Base-by-base conservation (phyloP, 2,113 vertebrate genomes). In the Tamias sibiricus region DNA sequence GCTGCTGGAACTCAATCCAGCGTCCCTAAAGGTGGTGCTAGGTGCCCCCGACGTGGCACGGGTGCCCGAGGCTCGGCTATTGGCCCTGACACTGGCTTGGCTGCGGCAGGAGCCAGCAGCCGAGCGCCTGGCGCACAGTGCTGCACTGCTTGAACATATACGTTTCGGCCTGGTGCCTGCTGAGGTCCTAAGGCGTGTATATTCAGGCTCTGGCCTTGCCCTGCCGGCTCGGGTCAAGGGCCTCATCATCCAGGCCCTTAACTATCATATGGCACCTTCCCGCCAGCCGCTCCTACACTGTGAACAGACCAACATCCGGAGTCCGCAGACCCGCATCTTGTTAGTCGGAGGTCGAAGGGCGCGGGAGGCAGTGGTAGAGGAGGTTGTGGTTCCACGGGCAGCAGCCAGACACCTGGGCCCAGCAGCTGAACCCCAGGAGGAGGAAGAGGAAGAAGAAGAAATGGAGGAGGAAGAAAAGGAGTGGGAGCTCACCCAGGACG, bases 211-310 rank as follows among this genome's bases (percentile, higher is more conserved):
- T 7, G 98, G 97, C 89, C 98, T 99, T 19, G 97, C 98, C 76
- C 97, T 99, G 88, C 99, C 99, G 0, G 98, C 99, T 5, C 96
- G 99, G 3, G 98, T 99, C 80, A 98, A 99, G 88, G 98, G 99
- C 91, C 98, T 99, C 95, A 98, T 99, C 94, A 99, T 99, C 69
- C 99, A 99, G 95, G 99, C 99, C 13, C 96, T 99, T 96, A 99
- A 99, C 95, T 99, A 99, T 97, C 99, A 99, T 95, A 92, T 96
- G 26, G 95, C 98, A 37, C 98, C 98, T n/a, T 97, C 98, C 42
- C 99, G 98, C 69, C 99, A 99, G 97, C 99, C 99, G 26, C 97
- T 99, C 62, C 80, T 98, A 77, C 99, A 99, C 97, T 99, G 98
- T 79, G 98, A 98, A 57, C 99, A 99, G 97, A 99, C 99, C 0